Conservation (phyloP, 2,888 invertebrate species). For the Chironomus riparius region DNA sequence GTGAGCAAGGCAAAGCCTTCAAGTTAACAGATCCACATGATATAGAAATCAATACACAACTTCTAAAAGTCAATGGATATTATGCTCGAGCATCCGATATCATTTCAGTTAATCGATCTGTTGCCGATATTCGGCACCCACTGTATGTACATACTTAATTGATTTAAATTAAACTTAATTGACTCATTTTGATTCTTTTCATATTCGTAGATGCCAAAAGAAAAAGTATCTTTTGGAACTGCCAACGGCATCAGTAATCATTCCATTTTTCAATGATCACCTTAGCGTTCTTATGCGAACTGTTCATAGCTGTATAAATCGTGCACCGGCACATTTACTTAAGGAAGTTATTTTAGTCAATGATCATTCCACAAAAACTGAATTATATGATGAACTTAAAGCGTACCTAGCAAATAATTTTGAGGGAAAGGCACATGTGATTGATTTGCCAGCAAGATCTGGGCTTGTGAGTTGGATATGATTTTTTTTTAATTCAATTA, state of each 20-base stretch:
- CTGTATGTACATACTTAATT: background rate
- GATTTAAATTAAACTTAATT: background rate
- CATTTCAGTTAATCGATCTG: slow-evolving; percentile 3
- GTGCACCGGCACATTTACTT: slow-evolving; percentile 69
- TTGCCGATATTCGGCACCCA: slow-evolving; percentile 8
- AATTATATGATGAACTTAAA: slow-evolving; percentile 61
- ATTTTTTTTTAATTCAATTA: background rate
- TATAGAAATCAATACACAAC: background rate
- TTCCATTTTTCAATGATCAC: slow-evolving; percentile 5
- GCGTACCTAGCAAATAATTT: slow-evolving; percentile 45
- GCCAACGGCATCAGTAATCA: background rate
- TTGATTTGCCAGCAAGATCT: slow-evolving; percentile 61
- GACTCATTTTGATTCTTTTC: too few species aligned
- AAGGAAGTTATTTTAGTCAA: slow-evolving; percentile 86
- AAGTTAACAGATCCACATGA: background rate
- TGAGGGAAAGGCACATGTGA: slow-evolving; percentile 36
- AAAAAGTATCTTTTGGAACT: background rate
- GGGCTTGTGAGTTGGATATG: slow-evolving; percentile 53
- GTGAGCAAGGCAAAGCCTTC: slow-evolving; percentile 2
- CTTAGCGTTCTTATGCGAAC: slow-evolving; percentile 44
- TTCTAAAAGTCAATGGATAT: background rate
- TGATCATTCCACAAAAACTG: slow-evolving; percentile 68
- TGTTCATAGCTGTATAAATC: slow-evolving; percentile 68
- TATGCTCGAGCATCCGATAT: background rate
- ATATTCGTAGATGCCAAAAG: background rate